These are phyloP conservation scores for Ascaphus truei DNA, from an alignment of 2,113 vertebrate species.

Conservation along the genomic window DNA sequence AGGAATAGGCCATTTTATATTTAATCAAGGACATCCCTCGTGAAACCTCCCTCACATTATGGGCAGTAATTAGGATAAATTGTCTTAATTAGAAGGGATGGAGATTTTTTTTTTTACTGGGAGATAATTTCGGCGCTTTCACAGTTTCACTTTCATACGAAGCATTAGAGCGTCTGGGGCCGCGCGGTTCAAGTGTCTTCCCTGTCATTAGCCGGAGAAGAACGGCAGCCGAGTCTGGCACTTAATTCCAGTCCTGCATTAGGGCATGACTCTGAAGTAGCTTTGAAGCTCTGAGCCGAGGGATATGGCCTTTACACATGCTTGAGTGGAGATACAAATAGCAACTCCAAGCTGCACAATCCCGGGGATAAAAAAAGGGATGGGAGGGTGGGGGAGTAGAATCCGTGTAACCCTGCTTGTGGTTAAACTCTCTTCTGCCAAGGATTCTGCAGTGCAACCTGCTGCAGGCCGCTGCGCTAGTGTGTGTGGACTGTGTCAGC, in stretches of 20 bases:
- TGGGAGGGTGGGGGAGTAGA: neutral
- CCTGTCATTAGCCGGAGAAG: conserved; percentile 20
- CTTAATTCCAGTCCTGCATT: conserved; percentile 23
- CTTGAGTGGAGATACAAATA: conserved; percentile 27
- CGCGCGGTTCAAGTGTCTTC: conserved; percentile 25
- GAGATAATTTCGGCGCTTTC: conserved; percentile 7
- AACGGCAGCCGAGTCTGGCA: conserved; percentile 4
- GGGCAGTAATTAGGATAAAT: conserved; percentile 37
- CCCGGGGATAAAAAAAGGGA: neutral
- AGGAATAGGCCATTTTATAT: conserved; percentile 18
- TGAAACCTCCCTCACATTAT: conserved; percentile 26
- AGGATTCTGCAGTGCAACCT: neutral
- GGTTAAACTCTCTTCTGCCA: neutral
- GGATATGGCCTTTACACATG: conserved; percentile 26
- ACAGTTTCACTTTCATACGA: conserved; percentile 9
- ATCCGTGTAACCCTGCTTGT: neutral
- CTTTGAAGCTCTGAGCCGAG: conserved; percentile 19
- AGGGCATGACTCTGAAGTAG: conserved; percentile 17
- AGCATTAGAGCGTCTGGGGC: conserved; percentile 3
- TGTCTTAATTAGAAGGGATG: conserved; percentile 29
- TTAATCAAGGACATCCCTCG: conserved; percentile 29
- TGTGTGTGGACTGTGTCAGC: no score
- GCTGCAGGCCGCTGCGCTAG: no score
- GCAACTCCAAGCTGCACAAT: neutral
- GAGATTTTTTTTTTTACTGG: conserved; percentile 8